Conservation (phyloP, 2,797 vertebrate genomes). For the Heterohyrax brucei region DNA sequence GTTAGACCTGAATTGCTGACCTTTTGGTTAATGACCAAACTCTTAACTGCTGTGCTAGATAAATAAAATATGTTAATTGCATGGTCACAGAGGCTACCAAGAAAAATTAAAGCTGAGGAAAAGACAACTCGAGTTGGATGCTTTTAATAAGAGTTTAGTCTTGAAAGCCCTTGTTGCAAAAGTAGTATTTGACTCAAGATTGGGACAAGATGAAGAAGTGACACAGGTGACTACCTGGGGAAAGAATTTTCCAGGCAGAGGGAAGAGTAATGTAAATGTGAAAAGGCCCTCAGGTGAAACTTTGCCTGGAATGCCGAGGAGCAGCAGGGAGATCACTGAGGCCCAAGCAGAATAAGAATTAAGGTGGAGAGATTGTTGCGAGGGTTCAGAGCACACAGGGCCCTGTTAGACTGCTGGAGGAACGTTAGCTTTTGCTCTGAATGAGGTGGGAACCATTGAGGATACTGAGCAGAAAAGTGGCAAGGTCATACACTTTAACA, state of each 20-base stretch:
- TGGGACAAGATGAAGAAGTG: neutral
- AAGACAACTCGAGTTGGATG: neutral
- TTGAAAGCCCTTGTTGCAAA: slow-evolving; percentile 5
- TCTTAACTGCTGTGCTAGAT: neutral
- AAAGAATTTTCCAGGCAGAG: neutral
- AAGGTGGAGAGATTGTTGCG: neutral
- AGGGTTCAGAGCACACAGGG: neutral
- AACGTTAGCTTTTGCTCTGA: neutral
- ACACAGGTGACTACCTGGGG: neutral
- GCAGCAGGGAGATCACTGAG: neutral
- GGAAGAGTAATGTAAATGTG: neutral
- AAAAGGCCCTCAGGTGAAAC: neutral
- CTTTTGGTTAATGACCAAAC: neutral
- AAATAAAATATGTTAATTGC: neutral
- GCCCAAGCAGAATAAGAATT: neutral
- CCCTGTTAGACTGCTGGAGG: neutral
- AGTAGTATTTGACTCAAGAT: neutral
- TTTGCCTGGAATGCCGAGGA: neutral
- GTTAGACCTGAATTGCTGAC: too few relatives aligned
- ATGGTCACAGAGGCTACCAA: neutral
- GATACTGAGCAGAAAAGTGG: neutral
- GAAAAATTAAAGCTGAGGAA: slow-evolving; percentile 4
- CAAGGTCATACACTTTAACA: neutral
- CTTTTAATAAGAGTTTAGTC: neutral
- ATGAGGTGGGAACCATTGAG: neutral